A percentile compares a stretch with the other conserved stretches of the same genome.
phyloP scores from a whole-genome alignment of 2,888 invertebrate species.

The Limnephilus rhombicus region DNA sequence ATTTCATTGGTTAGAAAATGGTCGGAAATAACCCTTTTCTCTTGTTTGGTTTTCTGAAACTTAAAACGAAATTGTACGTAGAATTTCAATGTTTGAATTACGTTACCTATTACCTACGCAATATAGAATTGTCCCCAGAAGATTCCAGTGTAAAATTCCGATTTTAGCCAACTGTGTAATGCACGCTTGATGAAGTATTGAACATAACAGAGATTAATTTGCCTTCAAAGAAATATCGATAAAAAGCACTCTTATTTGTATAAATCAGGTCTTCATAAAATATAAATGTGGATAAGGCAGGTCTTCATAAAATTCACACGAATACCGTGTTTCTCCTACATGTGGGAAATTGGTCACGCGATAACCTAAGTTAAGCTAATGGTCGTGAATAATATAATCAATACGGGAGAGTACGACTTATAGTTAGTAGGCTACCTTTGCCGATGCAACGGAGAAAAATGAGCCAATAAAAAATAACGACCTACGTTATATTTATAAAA shows the following conservation, averaged over 20 bases:
- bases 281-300: neutral
- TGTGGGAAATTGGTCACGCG: conserved; percentile 16
- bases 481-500: conserved; percentile 3
- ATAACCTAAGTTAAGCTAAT: conserved; percentile 6
- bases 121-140: neutral
- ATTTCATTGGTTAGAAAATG: too few relatives aligned
- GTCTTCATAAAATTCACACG: conserved; percentile 26
- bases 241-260: conserved; percentile 20
- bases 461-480: neutral
- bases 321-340: conserved; percentile 24
- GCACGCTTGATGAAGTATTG: neutral
- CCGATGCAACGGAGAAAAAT: neutral
- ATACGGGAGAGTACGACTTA: neutral
- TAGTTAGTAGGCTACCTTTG: neutral
- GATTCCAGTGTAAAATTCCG: neutral
- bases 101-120: neutral
- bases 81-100: neutral
- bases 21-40: too few relatives aligned
- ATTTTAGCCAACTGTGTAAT: neutral
- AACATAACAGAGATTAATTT: neutral
- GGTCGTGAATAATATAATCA: neutral
- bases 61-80: neutral
- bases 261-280: conserved; percentile 19
- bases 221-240: neutral
- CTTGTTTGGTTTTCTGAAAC: too few relatives aligned